Conservation (phyloP, 1,140 invertebrate genomes). For the Bombus vancouverensis region DNA sequence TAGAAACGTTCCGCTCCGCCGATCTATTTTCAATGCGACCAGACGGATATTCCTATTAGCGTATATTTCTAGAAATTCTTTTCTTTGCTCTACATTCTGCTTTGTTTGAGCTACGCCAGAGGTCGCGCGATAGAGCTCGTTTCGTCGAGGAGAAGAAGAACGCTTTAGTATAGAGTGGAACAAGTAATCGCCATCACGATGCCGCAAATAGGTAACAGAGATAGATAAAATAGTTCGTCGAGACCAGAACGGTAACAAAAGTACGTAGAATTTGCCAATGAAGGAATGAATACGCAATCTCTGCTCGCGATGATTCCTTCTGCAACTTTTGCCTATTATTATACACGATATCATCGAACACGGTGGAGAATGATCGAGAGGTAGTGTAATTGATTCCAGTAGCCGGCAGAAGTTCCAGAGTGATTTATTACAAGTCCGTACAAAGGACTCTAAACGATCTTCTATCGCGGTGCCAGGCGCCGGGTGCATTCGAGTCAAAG, state of each 20-base stretch:
- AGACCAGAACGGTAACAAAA: neutral
- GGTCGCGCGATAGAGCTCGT: neutral
- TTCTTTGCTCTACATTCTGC: neutral
- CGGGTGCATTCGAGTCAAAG: slow-evolving; percentile 39
- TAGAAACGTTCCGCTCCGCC: too few species aligned
- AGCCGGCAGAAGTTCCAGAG: slow-evolving; percentile 50
- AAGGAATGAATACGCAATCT: neutral
- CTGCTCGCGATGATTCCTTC: neutral
- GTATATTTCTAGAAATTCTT: neutral
- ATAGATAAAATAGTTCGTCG: neutral
- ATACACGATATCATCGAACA: too few species aligned
- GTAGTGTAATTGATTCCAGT: neutral
- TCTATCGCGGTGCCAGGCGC: slow-evolving; percentile 57
- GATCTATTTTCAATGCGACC: neutral
- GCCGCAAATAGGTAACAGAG: neutral
- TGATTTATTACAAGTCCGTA: slow-evolving; percentile 63
- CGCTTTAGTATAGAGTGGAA: neutral
- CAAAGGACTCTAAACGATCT: slow-evolving; percentile 67
- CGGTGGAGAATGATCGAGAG: neutral
- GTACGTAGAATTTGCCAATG: neutral
- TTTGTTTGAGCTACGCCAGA: neutral
- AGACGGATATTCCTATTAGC: too few species aligned
- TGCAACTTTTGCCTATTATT: neutral
- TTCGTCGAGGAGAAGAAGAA: neutral
- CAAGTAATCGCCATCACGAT: neutral